phyloP scores from a whole-genome alignment of 2,797 vertebrate species.

The Pogoniulus pusillus region DNA sequence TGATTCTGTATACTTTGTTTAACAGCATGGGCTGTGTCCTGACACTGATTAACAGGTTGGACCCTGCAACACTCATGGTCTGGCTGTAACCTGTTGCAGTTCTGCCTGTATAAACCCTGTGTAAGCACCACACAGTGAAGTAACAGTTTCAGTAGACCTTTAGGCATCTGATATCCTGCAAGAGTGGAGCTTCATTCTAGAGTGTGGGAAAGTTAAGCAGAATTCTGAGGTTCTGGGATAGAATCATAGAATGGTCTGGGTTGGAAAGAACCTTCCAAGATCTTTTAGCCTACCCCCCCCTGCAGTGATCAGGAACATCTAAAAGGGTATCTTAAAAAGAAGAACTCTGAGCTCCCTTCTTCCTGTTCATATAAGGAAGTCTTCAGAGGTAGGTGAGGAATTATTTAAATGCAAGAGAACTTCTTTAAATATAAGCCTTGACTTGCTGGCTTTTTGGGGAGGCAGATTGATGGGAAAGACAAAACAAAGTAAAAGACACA shows the following conservation, averaged over 20 bases:
- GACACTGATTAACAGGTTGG: neutral
- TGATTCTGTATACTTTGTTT: neutral
- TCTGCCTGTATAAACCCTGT: neutral
- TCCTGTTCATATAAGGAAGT: neutral
- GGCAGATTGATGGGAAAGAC: conserved; percentile 31
- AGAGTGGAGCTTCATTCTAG: neutral
- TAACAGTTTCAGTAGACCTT: neutral
- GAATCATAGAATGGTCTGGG: no score
- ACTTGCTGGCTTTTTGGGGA: neutral
- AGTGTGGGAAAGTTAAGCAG: neutral
- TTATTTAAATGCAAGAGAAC: neutral
- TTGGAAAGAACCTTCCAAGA: no score
- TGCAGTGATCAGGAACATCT: no score
- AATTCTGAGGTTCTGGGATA: neutral
- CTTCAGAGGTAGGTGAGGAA: neutral
- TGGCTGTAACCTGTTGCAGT: neutral
- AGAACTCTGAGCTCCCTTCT: neutral
- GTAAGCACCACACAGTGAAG: neutral
- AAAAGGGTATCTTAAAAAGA: neutral
- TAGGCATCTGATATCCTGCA: neutral
- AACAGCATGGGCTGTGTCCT: rapidly evolving
- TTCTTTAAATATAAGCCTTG: neutral
- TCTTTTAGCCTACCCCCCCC: no score
- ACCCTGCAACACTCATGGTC: neutral
- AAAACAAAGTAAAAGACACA: conserved; percentile 22